A percentile compares a stretch with the other conserved stretches of the same genome.
Conservation (phyloP, 2,113 vertebrate species). For the Myocastor coypus region DNA sequence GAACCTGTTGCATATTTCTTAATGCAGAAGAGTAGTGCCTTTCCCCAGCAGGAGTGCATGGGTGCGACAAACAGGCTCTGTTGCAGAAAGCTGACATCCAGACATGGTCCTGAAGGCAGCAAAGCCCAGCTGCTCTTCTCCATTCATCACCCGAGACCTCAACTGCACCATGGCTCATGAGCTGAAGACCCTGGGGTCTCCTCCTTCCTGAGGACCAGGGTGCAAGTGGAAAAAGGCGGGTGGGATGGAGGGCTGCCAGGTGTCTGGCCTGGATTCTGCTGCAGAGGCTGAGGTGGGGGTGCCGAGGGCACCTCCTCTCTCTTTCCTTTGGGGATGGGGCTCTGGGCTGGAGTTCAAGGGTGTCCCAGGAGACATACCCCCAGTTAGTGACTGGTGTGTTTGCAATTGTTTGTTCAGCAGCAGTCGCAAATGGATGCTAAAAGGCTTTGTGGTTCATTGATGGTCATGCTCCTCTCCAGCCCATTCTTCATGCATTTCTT, state of each 20-base stretch:
- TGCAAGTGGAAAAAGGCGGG: background rate
- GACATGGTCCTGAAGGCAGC: background rate
- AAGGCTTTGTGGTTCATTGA: constrained; percentile 91
- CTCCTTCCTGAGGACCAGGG: background rate
- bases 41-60: background rate
- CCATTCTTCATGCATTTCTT: constrained; percentile 84
- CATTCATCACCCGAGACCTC: background rate
- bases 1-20: background rate
- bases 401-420: constrained; percentile 88
- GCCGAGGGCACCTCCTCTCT: constrained; percentile 56
- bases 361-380: constrained; percentile 79
- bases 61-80: background rate
- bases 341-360: constrained; percentile 76
- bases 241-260: background rate
- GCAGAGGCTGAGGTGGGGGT: constrained; percentile 61
- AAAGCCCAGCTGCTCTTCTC: background rate
- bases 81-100: constrained; percentile 36
- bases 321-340: constrained; percentile 79
- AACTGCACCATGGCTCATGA: background rate
- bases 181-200: background rate
- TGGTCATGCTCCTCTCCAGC: constrained; percentile 84
- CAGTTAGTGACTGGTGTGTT: constrained; percentile 81
- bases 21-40: background rate
- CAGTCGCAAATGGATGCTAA: constrained; percentile 89
- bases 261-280: constrained; percentile 12